Conservation (phyloP, 2,888 invertebrate species). For the Leistus spinibarbis region DNA sequence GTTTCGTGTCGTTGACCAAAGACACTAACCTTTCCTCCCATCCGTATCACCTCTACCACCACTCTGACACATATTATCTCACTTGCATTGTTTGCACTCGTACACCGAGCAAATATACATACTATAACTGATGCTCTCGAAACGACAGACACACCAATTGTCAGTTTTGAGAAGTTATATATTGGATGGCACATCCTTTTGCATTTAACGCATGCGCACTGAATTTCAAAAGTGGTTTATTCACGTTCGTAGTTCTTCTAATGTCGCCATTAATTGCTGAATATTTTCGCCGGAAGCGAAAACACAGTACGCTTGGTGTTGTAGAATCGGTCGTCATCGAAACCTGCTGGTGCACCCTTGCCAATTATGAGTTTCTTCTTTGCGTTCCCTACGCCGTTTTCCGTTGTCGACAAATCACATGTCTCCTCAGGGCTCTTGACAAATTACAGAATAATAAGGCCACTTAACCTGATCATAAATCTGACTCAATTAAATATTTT, state of each 20-base stretch:
- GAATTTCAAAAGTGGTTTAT: no score
- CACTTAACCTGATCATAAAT: conserved; percentile 22
- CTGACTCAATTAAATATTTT: conserved; percentile 25
- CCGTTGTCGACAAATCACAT: neutral
- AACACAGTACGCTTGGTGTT: no score
- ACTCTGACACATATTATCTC: neutral
- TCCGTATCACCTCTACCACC: neutral
- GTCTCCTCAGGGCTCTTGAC: conserved; percentile 7
- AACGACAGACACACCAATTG: no score
- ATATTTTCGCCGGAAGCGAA: neutral
- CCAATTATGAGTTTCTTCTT: neutral
- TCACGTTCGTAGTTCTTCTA: neutral
- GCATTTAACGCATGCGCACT: no score
- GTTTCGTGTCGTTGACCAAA: conserved; percentile 28
- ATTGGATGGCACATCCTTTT: no score
- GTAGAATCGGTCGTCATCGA: neutral
- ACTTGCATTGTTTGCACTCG: neutral
- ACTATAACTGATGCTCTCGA: no score
- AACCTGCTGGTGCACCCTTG: neutral
- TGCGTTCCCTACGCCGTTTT: neutral
- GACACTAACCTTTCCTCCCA: neutral
- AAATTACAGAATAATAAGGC: conserved; percentile 30
- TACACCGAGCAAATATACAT: no score
- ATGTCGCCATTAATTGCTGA: neutral
- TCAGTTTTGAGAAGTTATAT: no score